A percentile compares a stretch with the other conserved stretches of the same genome.
These are phyloP conservation scores for Villa cingulata DNA, from an alignment of 2,888 invertebrate species.

Conservation along the genomic window DNA sequence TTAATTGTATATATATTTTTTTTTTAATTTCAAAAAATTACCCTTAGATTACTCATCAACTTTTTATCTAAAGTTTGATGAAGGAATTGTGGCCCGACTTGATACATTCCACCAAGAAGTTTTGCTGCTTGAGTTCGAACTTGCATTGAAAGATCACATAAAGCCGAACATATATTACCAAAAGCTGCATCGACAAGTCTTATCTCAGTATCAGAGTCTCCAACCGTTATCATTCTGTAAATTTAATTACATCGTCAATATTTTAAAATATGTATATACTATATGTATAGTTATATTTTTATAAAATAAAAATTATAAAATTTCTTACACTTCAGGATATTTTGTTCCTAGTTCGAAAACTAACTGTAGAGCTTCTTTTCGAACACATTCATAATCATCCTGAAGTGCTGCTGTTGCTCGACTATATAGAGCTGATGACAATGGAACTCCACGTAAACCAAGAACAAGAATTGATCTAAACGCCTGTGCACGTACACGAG, in stretches of 20 bases:
- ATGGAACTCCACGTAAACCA: constrained; percentile 64
- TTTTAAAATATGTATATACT: background rate
- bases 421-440: constrained; percentile 54
- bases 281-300: background rate
- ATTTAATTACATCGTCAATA: background rate
- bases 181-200: constrained; percentile 92
- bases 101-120: constrained; percentile 71
- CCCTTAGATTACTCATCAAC: constrained; percentile 88
- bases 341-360: constrained; percentile 75
- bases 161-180: constrained; percentile 81
- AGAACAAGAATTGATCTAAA: constrained; percentile 73
- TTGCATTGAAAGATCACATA: constrained; percentile 83
- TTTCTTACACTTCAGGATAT: constrained; percentile 68
- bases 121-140: constrained; percentile 76
- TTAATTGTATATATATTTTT: background rate
- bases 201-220: constrained; percentile 68
- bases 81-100: constrained; percentile 77
- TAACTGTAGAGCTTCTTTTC: constrained; percentile 71
- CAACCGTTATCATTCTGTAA: constrained; percentile 50
- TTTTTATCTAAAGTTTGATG: constrained; percentile 97
- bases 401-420: constrained; percentile 58
- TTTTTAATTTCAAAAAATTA: constrained; percentile 32
- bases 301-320: background rate
- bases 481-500: constrained; percentile 78
- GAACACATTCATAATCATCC: constrained; percentile 89